These are phyloP conservation scores for Drosophila acutilabella DNA, from an alignment of 2,888 invertebrate species.

Conservation along the genomic window DNA sequence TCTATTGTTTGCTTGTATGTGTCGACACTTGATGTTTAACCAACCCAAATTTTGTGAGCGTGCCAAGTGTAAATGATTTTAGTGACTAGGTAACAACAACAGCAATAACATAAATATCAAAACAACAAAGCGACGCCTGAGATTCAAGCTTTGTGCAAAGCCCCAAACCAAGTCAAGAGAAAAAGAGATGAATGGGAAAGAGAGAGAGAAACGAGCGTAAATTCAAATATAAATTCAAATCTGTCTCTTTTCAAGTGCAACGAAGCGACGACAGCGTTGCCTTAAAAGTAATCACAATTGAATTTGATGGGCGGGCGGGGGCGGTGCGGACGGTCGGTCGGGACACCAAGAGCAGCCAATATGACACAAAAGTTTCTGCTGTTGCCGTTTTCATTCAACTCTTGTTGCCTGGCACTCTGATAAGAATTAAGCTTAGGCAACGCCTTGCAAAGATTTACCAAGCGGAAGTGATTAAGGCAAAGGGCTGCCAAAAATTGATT, in stretches of 20 bases:
- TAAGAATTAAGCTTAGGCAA: constrained; percentile 50
- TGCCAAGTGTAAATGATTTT: constrained; percentile 59
- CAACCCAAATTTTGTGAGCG: constrained; percentile 35
- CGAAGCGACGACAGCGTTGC: constrained; percentile 55
- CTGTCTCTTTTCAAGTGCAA: constrained; percentile 70
- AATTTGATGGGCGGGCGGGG: constrained; percentile 43
- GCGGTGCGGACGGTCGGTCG: neutral
- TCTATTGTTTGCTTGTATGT: constrained; percentile 13
- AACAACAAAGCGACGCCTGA: constrained; percentile 52
- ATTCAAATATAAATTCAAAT: constrained; percentile 63
- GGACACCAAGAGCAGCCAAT: constrained; percentile 10
- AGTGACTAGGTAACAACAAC: constrained; percentile 45
- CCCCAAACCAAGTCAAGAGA: constrained; percentile 29
- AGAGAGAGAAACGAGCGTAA: constrained; percentile 31
- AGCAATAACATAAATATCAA: constrained; percentile 37
- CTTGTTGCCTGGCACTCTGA: constrained; percentile 38
- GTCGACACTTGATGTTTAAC: constrained; percentile 20
- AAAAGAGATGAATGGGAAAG: constrained; percentile 22
- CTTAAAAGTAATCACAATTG: constrained; percentile 74
- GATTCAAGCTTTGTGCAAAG: constrained; percentile 56
- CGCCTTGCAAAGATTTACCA: constrained; percentile 52
- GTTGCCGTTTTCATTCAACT: constrained; percentile 26
- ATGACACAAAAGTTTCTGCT: constrained; percentile 39
- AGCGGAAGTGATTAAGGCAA: constrained; percentile 66
- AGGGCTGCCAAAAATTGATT: constrained; percentile 62